phyloP scores from a whole-genome alignment of 2,113 vertebrate species.

The Phrynosoma blainvillii region DNA sequence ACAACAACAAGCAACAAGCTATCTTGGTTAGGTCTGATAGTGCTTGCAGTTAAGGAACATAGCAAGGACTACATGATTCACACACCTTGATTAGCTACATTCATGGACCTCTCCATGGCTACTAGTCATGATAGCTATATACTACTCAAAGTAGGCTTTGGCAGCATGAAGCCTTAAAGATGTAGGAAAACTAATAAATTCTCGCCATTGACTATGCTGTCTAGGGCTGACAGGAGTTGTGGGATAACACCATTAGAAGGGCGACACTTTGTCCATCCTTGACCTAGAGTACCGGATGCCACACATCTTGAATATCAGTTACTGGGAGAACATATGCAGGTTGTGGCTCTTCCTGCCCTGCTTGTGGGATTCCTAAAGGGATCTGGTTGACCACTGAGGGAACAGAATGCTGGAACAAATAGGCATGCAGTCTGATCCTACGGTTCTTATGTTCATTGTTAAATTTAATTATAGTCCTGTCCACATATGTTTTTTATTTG shows the following conservation, averaged over 20 bases:
- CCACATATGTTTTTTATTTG: not conserved
- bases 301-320: not conserved
- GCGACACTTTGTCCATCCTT: too few species aligned
- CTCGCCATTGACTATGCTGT: too few species aligned
- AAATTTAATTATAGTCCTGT: not conserved
- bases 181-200: too few species aligned
- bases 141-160: not conserved
- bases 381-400: not conserved
- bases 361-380: too few species aligned
- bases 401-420: not conserved
- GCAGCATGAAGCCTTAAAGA: too few species aligned
- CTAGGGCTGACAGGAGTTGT: too few species aligned
- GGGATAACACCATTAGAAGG: too few species aligned
- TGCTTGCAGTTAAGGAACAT: too few species aligned
- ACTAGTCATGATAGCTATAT: slow-evolving; percentile 1
- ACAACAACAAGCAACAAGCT: not conserved
- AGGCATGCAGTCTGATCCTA: not conserved
- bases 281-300: not conserved
- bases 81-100: not conserved
- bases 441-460: not conserved
- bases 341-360: too few species aligned
- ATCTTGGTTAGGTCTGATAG: not conserved
- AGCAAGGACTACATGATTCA: too few species aligned
- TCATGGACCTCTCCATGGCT: not conserved
- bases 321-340: not conserved